phyloP scores from a whole-genome alignment of 2,113 vertebrate genomes.

The Delphinapterus leucas region DNA sequence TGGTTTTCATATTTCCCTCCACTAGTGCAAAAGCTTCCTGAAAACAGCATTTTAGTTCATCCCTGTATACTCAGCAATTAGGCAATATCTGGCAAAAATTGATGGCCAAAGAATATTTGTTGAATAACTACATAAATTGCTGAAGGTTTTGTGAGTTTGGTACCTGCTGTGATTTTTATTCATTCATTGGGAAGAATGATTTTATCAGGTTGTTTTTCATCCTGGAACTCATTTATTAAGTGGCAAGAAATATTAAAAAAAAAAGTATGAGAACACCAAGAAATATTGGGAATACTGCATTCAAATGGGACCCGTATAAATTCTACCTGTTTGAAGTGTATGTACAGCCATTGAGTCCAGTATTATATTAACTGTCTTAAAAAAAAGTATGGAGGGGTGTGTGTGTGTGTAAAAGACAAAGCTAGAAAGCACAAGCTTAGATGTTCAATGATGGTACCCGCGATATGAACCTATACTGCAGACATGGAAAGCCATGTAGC shows the following conservation, averaged over 20 bases:
- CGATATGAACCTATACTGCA: background rate
- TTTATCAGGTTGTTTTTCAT: background rate
- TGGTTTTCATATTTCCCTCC: background rate
- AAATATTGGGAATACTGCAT: background rate
- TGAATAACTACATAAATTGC: background rate
- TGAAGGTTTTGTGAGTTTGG: background rate
- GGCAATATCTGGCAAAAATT: background rate
- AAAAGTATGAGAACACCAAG: background rate
- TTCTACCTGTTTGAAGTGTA: background rate
- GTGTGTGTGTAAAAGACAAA: background rate
- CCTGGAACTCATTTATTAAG: background rate
- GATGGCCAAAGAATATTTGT: background rate
- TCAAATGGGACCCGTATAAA: background rate
- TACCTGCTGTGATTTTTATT: background rate
- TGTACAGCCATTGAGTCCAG: background rate
- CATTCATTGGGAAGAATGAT: background rate
- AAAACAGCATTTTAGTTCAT: background rate
- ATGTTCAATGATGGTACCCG: background rate
- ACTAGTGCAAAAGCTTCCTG: background rate
- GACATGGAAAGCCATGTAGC: background rate
- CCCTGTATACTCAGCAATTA: background rate
- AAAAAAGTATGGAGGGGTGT: background rate
- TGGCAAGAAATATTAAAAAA: background rate
- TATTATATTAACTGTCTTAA: background rate
- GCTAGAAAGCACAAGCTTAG: background rate